phyloP scores from a whole-genome alignment of 30 jellyfish, hydroid and myxozoan species.

The Aurelia aurita complex sp. Pacific region DNA sequence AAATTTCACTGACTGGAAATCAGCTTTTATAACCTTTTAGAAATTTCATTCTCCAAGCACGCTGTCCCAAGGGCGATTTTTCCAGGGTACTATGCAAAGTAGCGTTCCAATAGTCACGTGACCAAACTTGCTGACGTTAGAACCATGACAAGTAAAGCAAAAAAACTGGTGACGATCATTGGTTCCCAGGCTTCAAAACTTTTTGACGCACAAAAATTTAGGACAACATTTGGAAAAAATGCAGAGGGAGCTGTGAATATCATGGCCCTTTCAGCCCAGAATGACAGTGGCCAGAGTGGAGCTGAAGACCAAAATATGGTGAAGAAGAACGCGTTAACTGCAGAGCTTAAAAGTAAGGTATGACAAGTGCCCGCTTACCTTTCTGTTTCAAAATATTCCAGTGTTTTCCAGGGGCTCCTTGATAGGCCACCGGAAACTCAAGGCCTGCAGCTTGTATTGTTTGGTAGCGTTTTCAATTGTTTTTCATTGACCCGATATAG shows the following conservation, averaged over 20 bases:
- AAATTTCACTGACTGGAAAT: too few relatives aligned
- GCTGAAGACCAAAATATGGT: constrained; percentile 64
- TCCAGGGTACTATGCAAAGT: too few relatives aligned
- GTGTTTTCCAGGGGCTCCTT: too few relatives aligned
- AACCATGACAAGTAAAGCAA: constrained; percentile 16
- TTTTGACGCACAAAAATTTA: constrained; percentile 8
- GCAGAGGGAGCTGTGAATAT: constrained; percentile 44
- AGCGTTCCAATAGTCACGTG: too few relatives aligned
- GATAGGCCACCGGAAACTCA: constrained; percentile 35
- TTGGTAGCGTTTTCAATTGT: constrained; percentile 4
- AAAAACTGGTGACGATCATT: constrained; percentile 71
- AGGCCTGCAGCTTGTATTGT: constrained; percentile 30
- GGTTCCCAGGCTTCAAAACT: constrained; percentile 63
- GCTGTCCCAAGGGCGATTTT: too few relatives aligned
- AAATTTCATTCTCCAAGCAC: background rate
- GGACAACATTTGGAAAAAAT: constrained; percentile 30
- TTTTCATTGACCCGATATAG: background rate
- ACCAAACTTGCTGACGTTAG: background rate
- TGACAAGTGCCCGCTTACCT: background rate
- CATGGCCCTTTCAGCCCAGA: constrained; percentile 87
- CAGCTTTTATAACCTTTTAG: background rate
- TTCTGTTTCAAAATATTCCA: background rate
- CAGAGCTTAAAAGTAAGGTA: constrained; percentile 48
- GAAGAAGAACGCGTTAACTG: constrained; percentile 24
- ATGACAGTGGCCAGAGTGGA: constrained; percentile 82